Evolutionary conservation across 2,113 vertebrate genomes (phyloP), one percentile per base, ranked within the genome.

Genomic region (Laticauda colubrina): DNA sequence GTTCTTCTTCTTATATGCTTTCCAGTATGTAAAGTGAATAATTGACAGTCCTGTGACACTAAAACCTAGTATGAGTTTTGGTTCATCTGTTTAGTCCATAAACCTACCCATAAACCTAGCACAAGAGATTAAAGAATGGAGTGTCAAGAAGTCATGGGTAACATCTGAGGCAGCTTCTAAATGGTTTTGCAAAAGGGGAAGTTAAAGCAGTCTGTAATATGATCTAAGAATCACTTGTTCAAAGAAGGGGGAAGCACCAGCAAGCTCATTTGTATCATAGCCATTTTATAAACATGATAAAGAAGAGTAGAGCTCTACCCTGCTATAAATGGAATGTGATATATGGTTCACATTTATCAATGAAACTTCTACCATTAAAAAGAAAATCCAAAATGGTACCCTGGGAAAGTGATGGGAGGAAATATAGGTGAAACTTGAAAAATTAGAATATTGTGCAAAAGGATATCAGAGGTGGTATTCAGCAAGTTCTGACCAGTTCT

Each of bases 21-120:
- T 89, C 29, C 75, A 39, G 69, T 34, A 64, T 86, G 61, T 48
- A 23, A 1, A 75, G 92, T 94, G 43, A n/a, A 69, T 51, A 90
- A 48, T 93, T 94, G 94, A 93, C 91, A 59, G 93, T 12, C 2
- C 12, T 45, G 18, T 18, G 48, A 15, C 56, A 89, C 4, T 92
- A 54, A 89, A 75, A 34, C 56, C 75, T 23, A 5, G n/a, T 18
- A 59, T 81, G 5, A 4, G 24, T 3, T 23, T 57, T 81, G 24
- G 24, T 87, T 61, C 56, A n/a, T 56, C 51, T 56, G 51, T 29
- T 61, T 43, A 34, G n/a, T 87, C 24, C 34, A 18, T 7, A n/a
- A 92, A 55, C 69, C 8, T 89, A 10, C 8, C 39, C 15, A 92
- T 39, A 45, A 45, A 45, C 45, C 45, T 45, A 43, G 10, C 61